Evolutionary conservation across 1,140 invertebrate species (phyloP).

Genomic region (Eciton burchellii): DNA sequence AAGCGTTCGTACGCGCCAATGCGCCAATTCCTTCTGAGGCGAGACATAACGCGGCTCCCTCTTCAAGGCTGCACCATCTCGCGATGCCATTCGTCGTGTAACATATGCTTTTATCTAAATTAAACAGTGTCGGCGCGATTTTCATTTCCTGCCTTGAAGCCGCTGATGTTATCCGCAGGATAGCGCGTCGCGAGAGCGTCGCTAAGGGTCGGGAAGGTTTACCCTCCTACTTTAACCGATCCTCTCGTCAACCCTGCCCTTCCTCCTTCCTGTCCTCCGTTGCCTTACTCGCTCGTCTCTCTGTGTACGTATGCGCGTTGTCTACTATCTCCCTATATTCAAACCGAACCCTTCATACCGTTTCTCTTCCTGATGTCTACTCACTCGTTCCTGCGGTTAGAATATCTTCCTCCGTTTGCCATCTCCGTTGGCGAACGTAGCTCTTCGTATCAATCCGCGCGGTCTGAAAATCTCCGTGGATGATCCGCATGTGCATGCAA

Average conservation of each 20-base stretch:
- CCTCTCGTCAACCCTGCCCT: slow-evolving; percentile 52
- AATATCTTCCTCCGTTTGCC: slow-evolving; percentile 52
- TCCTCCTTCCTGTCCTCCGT: slow-evolving; percentile 57
- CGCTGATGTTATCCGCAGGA: slow-evolving; percentile 85
- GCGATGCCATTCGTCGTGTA: slow-evolving; percentile 75
- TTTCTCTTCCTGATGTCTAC: slow-evolving; percentile 59
- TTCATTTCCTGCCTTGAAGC: slow-evolving; percentile 86
- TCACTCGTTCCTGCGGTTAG: slow-evolving; percentile 57
- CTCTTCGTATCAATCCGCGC: slow-evolving; percentile 29
- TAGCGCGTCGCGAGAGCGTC: slow-evolving; percentile 81
- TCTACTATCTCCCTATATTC: slow-evolving; percentile 81
- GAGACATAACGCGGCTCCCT: slow-evolving; percentile 35
- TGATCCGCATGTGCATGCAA: background rate
- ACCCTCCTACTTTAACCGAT: slow-evolving; percentile 68
- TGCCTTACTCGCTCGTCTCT: slow-evolving; percentile 62
- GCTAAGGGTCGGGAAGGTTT: slow-evolving; percentile 80
- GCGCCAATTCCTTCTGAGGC: slow-evolving; percentile 31
- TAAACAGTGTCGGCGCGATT: slow-evolving; percentile 86
- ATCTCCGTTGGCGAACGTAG: slow-evolving; percentile 7
- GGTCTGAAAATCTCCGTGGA: background rate
- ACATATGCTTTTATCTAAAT: slow-evolving; percentile 88
- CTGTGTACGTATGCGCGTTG: slow-evolving; percentile 73
- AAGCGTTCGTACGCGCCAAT: background rate
- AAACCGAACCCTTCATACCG: slow-evolving; percentile 77
- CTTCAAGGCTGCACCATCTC: slow-evolving; percentile 34